These are phyloP conservation scores for Heliothis subflexa DNA, from an alignment of 1,140 invertebrate species.

Conservation along the genomic window DNA sequence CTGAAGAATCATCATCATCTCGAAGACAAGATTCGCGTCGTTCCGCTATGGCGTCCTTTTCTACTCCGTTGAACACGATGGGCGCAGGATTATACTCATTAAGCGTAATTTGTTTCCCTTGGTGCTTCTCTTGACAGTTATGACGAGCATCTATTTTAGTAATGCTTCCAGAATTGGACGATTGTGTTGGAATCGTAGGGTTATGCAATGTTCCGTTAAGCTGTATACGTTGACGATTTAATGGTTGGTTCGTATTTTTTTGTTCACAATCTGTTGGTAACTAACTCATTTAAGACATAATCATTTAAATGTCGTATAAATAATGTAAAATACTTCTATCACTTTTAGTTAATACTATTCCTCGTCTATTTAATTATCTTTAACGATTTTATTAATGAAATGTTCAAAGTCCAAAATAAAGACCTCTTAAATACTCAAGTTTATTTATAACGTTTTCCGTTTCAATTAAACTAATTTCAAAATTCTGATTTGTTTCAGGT, in stretches of 20 bases:
- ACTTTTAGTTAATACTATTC: no score
- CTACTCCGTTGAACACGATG: constrained; percentile 55
- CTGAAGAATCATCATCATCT: constrained; percentile 47
- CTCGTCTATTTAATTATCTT: no score
- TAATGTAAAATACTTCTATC: no score
- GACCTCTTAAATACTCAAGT: constrained; percentile 4
- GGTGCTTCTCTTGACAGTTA: constrained; percentile 38
- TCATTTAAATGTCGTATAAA: no score
- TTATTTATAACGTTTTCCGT: constrained; percentile 17
- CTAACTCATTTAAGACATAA: no score
- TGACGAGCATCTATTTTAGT: constrained; percentile 32
- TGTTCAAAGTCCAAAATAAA: neutral
- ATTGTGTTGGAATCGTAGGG: neutral
- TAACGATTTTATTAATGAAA: neutral
- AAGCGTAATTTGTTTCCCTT: constrained; percentile 56
- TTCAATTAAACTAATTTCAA: constrained; percentile 38
- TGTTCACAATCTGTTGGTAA: no score
- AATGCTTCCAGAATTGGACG: constrained; percentile 26
- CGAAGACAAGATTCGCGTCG: constrained; percentile 50
- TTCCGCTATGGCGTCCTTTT: constrained; percentile 50
- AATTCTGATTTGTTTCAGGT: constrained; percentile 47
- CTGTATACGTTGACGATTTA: neutral
- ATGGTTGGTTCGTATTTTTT: neutral
- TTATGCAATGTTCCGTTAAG: constrained; percentile 4
- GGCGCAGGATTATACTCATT: constrained; percentile 55